phyloP scores from a whole-genome alignment of 2,113 vertebrate species.

The Oceanodroma tethys region DNA sequence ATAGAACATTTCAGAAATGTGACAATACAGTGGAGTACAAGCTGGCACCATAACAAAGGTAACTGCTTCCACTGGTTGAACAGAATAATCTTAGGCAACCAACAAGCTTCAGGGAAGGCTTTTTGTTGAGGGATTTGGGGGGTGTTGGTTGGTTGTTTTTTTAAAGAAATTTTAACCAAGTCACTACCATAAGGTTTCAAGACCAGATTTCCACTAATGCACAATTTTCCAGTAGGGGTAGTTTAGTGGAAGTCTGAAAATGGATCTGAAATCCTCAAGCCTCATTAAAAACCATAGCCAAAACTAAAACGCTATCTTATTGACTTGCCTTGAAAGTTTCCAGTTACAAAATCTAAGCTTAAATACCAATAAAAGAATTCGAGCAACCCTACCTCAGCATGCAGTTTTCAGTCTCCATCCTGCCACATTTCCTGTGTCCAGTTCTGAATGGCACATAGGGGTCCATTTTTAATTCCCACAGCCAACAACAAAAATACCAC shows the following conservation, averaged over 20 bases:
- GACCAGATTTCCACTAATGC: not conserved
- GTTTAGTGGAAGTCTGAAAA: not conserved
- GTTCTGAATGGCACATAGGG: not conserved
- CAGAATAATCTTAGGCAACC: not conserved
- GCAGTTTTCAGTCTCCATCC: not conserved
- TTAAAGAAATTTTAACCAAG: not conserved
- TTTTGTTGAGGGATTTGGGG: rapidly evolving
- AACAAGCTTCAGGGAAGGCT: not conserved
- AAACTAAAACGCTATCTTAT: not conserved
- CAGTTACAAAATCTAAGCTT: not conserved
- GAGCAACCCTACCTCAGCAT: not conserved
- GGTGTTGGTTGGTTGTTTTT: rapidly evolving
- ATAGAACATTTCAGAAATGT: not conserved
- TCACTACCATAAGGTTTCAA: not conserved
- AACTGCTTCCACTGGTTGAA: not conserved
- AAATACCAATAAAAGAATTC: not conserved
- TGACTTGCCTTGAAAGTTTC: not conserved
- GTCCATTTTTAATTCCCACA: not conserved
- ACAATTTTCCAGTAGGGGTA: not conserved
- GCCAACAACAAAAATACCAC: not conserved
- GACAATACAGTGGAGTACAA: not conserved
- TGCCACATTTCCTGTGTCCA: not conserved
- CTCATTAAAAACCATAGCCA: not conserved
- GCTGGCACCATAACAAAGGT: not conserved
- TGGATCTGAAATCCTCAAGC: not conserved